A percentile compares a stretch with the other conserved stretches of the same genome.
Evolutionary conservation across 2,113 vertebrate genomes (phyloP).

Genomic region (Andinoacara biseriatus): DNA sequence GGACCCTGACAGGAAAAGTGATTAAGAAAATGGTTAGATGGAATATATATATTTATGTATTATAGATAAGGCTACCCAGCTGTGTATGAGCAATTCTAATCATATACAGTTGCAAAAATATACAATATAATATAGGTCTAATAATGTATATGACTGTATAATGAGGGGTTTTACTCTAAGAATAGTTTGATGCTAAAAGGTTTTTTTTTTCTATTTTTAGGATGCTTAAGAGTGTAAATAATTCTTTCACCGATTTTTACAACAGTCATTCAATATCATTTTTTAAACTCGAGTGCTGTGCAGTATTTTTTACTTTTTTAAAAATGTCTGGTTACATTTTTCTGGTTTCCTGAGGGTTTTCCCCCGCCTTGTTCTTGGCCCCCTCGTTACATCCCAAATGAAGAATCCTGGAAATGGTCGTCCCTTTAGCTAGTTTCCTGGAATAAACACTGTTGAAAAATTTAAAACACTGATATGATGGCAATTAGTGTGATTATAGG

Average conservation of each 20-base stretch:
- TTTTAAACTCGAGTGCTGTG: not conserved
- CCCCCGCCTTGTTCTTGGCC: not conserved
- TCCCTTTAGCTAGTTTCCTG: not conserved
- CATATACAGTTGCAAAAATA: not conserved
- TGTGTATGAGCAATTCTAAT: not conserved
- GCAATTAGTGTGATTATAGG: not conserved
- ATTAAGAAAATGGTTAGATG: not conserved
- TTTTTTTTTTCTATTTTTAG: not conserved
- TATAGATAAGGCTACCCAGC: not conserved
- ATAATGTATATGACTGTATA: not conserved
- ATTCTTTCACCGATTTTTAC: not conserved
- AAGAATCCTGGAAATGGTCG: not conserved
- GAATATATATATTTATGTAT: not conserved
- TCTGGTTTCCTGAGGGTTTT: not conserved
- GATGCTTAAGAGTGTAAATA: not conserved
- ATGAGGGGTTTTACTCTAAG: not conserved
- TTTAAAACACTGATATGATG: not conserved
- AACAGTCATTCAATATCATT: not conserved
- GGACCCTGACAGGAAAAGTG: not conserved
- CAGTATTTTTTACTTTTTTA: not conserved
- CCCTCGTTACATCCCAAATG: not conserved
- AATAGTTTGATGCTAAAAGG: not conserved
- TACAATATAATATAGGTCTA: not conserved
- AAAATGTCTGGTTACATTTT: not conserved
- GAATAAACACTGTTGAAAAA: conserved; percentile 1